Evolutionary conservation across 1,140 invertebrate species (phyloP).

Genomic region (Camponotus floridanus): DNA sequence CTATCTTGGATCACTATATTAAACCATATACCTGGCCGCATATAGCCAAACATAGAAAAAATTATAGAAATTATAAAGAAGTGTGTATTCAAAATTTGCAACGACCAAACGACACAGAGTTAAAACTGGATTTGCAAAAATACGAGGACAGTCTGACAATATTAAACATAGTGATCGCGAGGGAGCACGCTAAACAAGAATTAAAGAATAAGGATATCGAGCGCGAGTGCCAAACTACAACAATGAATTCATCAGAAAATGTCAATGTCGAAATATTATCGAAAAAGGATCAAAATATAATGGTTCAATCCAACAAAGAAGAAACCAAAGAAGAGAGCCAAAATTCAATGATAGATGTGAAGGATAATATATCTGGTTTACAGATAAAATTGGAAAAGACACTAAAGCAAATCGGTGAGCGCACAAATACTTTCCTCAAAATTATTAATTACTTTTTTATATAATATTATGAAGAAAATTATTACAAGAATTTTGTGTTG

Average conservation of each 20-base stretch:
- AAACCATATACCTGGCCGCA: conserved; percentile 91
- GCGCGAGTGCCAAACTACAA: conserved; percentile 70
- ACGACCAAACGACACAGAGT: conserved; percentile 90
- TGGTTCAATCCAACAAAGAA: conserved; percentile 11
- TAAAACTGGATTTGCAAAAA: conserved; percentile 91
- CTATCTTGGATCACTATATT: conserved; percentile 91
- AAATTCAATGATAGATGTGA: conserved; percentile 7
- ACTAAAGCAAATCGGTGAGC: conserved; percentile 76
- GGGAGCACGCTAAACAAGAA: conserved; percentile 88
- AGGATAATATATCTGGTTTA: conserved; percentile 48
- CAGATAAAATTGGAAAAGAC: conserved; percentile 79
- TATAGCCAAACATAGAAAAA: conserved; percentile 90
- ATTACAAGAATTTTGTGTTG: neutral
- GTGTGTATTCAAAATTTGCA: conserved; percentile 91
- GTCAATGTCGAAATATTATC: conserved; percentile 11
- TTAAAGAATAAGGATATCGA: conserved; percentile 89
- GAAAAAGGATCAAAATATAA: conserved; percentile 9
- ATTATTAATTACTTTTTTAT: neutral
- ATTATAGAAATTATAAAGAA: conserved; percentile 91
- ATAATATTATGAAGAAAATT: neutral
- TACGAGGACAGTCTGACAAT: conserved; percentile 92
- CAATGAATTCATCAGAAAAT: conserved; percentile 7
- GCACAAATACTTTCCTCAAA: neutral
- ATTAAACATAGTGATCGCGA: conserved; percentile 92
- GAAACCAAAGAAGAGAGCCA: conserved; percentile 26